phyloP scores from a whole-genome alignment of 2,888 invertebrate genomes.

The Heteromyza rotundicornis region DNA sequence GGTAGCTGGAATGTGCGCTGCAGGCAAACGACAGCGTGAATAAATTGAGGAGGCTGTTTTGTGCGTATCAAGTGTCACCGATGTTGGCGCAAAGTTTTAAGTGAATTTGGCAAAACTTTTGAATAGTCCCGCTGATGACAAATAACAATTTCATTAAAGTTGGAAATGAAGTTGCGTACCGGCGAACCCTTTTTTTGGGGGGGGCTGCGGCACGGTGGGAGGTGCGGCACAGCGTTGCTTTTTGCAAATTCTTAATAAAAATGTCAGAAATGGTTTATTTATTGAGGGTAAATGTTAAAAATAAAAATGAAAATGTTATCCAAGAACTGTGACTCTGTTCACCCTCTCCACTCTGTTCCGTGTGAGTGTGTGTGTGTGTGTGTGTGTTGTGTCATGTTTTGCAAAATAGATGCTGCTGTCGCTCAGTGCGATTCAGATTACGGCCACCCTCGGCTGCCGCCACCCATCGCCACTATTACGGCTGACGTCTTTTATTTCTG shows the following conservation, averaged over 20 bases:
- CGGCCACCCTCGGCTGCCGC: no score
- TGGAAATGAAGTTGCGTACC: background rate
- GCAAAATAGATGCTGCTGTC: background rate
- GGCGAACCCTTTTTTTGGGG: background rate
- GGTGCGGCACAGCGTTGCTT: background rate
- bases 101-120: background rate
- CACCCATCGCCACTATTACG: no score
- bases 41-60: no score
- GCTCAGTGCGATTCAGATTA: background rate
- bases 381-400: slow-evolving; percentile 14
- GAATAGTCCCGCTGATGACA: background rate
- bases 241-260: slow-evolving; percentile 15
- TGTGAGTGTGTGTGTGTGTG: background rate
- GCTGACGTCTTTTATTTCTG: no score
- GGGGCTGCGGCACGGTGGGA: background rate
- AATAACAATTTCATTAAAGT: slow-evolving; percentile 2
- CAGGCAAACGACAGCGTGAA: no score
- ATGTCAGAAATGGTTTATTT: slow-evolving; percentile 14
- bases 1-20: no score
- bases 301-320: slow-evolving; percentile 5
- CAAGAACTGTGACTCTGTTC: background rate
- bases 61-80: background rate
- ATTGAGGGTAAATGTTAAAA: slow-evolving; percentile 2
- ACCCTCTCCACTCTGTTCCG: background rate
- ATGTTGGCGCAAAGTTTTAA: no score